These are phyloP conservation scores for Hystrix brachyura DNA, from an alignment of 2,113 vertebrate species.

Conservation along the genomic window DNA sequence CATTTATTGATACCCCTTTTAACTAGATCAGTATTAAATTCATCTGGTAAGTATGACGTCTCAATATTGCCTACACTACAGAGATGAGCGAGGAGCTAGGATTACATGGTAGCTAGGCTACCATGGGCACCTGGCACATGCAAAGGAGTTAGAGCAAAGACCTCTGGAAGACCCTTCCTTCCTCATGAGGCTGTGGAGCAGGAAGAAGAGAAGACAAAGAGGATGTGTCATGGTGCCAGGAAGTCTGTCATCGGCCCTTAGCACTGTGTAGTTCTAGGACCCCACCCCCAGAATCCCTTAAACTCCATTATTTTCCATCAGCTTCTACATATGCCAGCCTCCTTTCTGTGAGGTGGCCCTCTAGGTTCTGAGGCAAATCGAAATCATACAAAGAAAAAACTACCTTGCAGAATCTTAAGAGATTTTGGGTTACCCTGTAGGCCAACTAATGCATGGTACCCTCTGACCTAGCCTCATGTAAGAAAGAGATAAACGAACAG, in stretches of 20 bases:
- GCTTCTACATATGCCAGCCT: not conserved
- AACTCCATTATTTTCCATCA: not conserved
- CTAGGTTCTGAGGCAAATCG: not conserved
- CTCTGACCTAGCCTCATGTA: not conserved
- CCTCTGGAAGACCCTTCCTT: not conserved
- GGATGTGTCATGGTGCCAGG: not conserved
- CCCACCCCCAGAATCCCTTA: not conserved
- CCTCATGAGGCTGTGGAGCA: not conserved
- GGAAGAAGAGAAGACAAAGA: not conserved
- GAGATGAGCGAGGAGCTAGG: not conserved
- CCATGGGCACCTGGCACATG: not conserved
- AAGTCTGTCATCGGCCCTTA: not conserved
- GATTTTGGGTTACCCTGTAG: not conserved
- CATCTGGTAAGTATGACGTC: not conserved
- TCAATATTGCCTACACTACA: not conserved
- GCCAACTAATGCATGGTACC: not conserved
- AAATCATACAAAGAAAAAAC: slow-evolving; percentile 4
- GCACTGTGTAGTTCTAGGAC: not conserved
- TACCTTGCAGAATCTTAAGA: not conserved
- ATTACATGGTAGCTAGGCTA: not conserved
- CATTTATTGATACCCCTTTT: not conserved
- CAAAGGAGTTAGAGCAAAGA: not conserved
- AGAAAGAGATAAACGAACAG: not conserved
- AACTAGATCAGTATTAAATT: not conserved
- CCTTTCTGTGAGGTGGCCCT: not conserved